Conservation (phyloP, 2,113 vertebrate genomes). For the Brachirus orientalis region DNA sequence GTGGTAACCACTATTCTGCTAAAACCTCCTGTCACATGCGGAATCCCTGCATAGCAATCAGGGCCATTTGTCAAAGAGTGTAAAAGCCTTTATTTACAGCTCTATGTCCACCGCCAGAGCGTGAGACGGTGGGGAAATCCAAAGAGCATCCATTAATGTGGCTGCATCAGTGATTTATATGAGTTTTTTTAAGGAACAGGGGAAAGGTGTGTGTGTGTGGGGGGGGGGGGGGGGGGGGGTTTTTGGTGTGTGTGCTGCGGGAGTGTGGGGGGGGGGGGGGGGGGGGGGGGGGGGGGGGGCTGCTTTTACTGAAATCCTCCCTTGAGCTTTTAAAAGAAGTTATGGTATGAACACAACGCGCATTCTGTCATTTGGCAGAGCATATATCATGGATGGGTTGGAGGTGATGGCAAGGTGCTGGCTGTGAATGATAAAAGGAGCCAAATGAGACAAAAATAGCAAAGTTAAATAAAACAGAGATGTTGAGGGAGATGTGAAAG, state of each 20-base stretch:
- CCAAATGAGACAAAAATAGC: conserved; percentile 18
- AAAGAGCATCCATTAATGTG: conserved; percentile 49
- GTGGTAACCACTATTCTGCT: conserved; percentile 19
- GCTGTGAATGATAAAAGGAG: conserved; percentile 43
- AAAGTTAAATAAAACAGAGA: conserved; percentile 7
- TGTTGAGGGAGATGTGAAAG: not conserved
- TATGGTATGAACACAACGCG: conserved; percentile 59
- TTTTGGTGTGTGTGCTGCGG: no score
- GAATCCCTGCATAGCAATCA: conserved; percentile 28
- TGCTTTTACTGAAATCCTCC: conserved; percentile 18
- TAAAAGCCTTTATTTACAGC: conserved; percentile 59
- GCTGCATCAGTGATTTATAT: conserved; percentile 64
- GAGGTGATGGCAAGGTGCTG: conserved; percentile 23
- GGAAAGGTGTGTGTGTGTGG: no score
- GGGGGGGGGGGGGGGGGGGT: no score
- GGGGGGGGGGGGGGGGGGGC: no score
- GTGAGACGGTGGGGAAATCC: conserved; percentile 37
- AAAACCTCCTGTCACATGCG: conserved; percentile 42
- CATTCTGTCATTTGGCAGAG: conserved; percentile 54
- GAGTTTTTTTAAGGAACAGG: conserved; percentile 8
- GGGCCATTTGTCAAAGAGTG: conserved; percentile 62
- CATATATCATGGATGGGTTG: conserved; percentile 55
- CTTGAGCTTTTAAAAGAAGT: conserved; percentile 65
- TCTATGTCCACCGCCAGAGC: conserved; percentile 39
- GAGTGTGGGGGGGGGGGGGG: no score